Conservation (phyloP, 2,888 invertebrate species). For the Furcula furcula region DNA sequence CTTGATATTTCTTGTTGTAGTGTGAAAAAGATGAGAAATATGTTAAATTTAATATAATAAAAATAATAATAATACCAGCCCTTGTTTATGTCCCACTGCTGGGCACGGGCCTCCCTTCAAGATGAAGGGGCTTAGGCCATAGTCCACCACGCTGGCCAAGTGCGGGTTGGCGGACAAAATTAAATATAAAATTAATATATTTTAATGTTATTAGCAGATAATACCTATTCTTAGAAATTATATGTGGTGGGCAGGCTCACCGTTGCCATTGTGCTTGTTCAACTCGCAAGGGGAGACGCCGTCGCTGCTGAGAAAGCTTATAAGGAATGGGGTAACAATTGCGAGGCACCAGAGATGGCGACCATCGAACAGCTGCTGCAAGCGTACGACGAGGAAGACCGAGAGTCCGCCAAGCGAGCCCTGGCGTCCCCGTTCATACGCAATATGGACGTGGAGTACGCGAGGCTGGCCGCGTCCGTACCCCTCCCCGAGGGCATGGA, state of each 20-base stretch:
- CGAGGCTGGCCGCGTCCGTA: conserved; percentile 73
- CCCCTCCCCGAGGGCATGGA: conserved; percentile 60
- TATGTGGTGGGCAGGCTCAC: conserved; percentile 94
- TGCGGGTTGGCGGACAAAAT: too few relatives aligned
- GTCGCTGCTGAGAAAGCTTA: conserved; percentile 98
- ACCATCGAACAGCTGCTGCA: conserved; percentile 89
- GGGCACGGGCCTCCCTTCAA: too few relatives aligned
- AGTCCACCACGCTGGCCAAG: too few relatives aligned
- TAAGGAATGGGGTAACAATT: conserved; percentile 94
- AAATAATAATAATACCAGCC: too few relatives aligned
- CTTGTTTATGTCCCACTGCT: too few relatives aligned
- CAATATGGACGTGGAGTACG: conserved; percentile 96
- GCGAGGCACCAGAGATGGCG: conserved; percentile 90
- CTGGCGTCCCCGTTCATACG: conserved; percentile 92
- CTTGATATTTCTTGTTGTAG: too few relatives aligned
- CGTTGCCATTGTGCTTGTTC: conserved; percentile 94
- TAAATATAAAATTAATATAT: too few relatives aligned
- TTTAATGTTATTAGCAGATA: too few relatives aligned
- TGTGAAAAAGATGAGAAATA: too few relatives aligned
- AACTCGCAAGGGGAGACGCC: conserved; percentile 94
- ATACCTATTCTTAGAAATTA: too few relatives aligned
- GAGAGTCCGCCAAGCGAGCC: conserved; percentile 88
- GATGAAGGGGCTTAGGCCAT: too few relatives aligned
- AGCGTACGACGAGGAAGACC: conserved; percentile 94
- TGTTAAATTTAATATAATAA: too few relatives aligned